These are phyloP conservation scores for Orchestia grillus DNA, from an alignment of 1,140 invertebrate genomes.

Conservation along the genomic window DNA sequence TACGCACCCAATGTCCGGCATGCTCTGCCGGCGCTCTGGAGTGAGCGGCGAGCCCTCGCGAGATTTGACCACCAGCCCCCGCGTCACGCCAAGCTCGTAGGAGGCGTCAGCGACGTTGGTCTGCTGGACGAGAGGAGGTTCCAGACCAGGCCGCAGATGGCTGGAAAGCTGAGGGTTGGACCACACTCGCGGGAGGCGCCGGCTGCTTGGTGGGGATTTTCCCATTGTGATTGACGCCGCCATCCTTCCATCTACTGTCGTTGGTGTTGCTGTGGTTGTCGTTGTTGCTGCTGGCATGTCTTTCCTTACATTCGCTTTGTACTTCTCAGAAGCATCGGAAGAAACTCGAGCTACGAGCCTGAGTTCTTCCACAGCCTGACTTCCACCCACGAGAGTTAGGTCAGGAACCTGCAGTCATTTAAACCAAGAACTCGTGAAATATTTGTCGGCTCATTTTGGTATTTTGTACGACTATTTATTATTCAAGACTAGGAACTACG, in stretches of 20 bases:
- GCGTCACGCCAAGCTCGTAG: slow-evolving; percentile 86
- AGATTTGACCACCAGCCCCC: slow-evolving; percentile 78
- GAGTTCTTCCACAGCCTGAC: slow-evolving; percentile 65
- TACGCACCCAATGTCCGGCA: slow-evolving; percentile 68
- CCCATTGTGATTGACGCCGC: slow-evolving; percentile 23
- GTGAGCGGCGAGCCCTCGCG: slow-evolving; percentile 66
- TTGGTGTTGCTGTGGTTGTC: slow-evolving; percentile 59
- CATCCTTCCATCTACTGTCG: slow-evolving; percentile 53
- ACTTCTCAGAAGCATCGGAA: slow-evolving; percentile 59
- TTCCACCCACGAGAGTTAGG: slow-evolving; percentile 66
- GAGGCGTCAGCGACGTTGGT: slow-evolving; percentile 86
- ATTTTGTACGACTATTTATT: not conserved
- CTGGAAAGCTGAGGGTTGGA: slow-evolving; percentile 77
- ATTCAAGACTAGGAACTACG: not conserved
- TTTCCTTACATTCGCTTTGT: slow-evolving; percentile 24
- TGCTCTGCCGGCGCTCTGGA: slow-evolving; percentile 67
- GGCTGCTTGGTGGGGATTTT: slow-evolving; percentile 63
- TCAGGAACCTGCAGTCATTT: slow-evolving; percentile 68
- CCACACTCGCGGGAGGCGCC: slow-evolving; percentile 81
- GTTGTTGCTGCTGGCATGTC: slow-evolving; percentile 51
- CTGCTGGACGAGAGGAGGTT: slow-evolving; percentile 80
- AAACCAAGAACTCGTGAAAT: not conserved
- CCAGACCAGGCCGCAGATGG: slow-evolving; percentile 73
- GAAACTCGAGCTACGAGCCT: slow-evolving; percentile 58
- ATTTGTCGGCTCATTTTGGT: not conserved